Conservation (phyloP, 1,140 invertebrate genomes). For the Drosophila sturtevanti region DNA sequence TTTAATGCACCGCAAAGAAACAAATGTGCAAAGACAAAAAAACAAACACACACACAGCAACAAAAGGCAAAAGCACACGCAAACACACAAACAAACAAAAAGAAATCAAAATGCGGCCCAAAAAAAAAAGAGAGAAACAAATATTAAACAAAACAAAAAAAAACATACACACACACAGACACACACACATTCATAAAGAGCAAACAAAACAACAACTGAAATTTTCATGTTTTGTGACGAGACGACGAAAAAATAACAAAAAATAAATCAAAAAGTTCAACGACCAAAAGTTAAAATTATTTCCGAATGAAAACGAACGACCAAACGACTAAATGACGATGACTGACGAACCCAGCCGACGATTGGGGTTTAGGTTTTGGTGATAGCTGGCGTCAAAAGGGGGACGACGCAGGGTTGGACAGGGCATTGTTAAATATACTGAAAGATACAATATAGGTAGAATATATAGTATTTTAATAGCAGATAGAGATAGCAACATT, state of each 20-base stretch:
- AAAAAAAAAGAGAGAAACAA: slow-evolving; percentile 10
- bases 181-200: slow-evolving; percentile 14
- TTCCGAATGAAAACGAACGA: slow-evolving; percentile 52
- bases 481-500: slow-evolving; percentile 41
- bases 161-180: slow-evolving; percentile 21
- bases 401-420: neutral
- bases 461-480: slow-evolving; percentile 17
- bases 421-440: slow-evolving; percentile 40
- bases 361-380: no score
- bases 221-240: slow-evolving; percentile 18
- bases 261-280: slow-evolving; percentile 79
- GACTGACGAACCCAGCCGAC: neutral
- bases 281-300: slow-evolving; percentile 76
- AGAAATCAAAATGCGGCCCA: slow-evolving; percentile 26
- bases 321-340: slow-evolving; percentile 12
- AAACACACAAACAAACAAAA: neutral
- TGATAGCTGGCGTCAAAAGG: slow-evolving; percentile 11
- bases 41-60: neutral
- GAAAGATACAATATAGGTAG: slow-evolving; percentile 51
- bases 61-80: neutral
- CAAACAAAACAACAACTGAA: slow-evolving; percentile 18
- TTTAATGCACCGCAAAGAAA: slow-evolving; percentile 28
- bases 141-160: slow-evolving; percentile 25
- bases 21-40: slow-evolving; percentile 9
- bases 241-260: slow-evolving; percentile 36